Base-by-base conservation (phyloP, 2,113 vertebrate genomes). In the Butorides virescens region DNA sequence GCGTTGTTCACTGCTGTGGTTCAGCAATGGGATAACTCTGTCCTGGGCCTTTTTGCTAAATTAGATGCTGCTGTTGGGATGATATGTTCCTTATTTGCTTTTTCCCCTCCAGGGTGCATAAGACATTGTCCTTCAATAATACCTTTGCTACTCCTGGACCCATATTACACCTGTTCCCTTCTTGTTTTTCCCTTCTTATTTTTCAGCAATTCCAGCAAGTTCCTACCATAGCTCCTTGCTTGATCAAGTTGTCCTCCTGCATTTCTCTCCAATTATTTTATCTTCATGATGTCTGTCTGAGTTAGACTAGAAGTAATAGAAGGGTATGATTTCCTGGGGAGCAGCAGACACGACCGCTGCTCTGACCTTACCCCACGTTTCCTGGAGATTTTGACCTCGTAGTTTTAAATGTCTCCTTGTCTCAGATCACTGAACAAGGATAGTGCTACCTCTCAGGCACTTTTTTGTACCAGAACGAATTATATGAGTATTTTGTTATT, bases 1-100 rank as follows among this genome's bases (percentile, higher is more conserved):
- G 3, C 2, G 0, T 8, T 59, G 34, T 8, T 74, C 55, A 22
- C n/a, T n/a, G 23, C 0, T 27, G 62, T 8, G 29, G 7, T 34
- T 72, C 37, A 53, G 27, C 1, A 4, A 71, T 2, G 16, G 53
- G 58, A 29, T 10, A 39, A 34, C 26, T 21, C 46, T 55, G 18
- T 15, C n/a, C 62, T 37, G 50, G 44, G 25, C 59, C 50, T 42
- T 73, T 72, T 66, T 84, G 49, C 32, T 85, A 37, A 52, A 59
- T 42, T 13, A 68, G 29, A 20, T n/a, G 10, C 12, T 30, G 75
- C 13, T 5, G 2, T 78, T 39, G 47, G 59, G 34, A 42, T n/a
- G 9, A 18, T 26, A 14, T 2, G 7, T 52, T 52, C 47, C 27
- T 73, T 46, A 44, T 53, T 74, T 53, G 49, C 27, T 16, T 80